Evolutionary conservation across 2,888 invertebrate genomes (phyloP).

Genomic region (Mactromeris polynyma): DNA sequence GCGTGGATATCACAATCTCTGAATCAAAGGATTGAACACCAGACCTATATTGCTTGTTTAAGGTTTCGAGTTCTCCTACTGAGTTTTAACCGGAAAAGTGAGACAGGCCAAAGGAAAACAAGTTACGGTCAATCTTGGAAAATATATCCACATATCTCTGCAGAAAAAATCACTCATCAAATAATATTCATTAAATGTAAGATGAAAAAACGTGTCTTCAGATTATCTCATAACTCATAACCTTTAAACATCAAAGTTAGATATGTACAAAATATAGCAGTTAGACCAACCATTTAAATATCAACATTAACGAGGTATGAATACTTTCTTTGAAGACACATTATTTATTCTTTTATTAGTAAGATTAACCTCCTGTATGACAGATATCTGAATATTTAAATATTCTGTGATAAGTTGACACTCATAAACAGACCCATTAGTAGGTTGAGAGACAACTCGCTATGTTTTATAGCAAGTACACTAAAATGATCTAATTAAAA

Average conservation of each 20-base stretch:
- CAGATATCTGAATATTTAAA: background rate
- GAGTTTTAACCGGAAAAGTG: too few species aligned
- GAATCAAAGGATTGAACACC: too few species aligned
- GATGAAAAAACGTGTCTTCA: background rate
- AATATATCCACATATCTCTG: too few species aligned
- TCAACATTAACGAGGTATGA: background rate
- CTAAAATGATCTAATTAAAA: background rate
- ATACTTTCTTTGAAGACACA: conserved; percentile 1
- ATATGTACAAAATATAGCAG: background rate
- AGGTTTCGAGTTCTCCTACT: too few species aligned
- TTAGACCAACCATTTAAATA: background rate
- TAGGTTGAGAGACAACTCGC: background rate
- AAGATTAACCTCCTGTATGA: background rate
- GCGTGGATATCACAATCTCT: too few species aligned
- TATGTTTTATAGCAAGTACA: background rate
- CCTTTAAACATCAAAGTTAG: background rate
- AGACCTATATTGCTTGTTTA: too few species aligned
- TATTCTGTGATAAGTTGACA: background rate
- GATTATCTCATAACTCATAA: background rate
- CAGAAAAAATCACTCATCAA: too few species aligned
- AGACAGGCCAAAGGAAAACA: too few species aligned
- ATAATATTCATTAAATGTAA: background rate
- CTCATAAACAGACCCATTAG: background rate
- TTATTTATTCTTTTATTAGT: conserved; percentile 3
- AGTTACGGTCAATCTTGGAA: too few species aligned